Base-by-base conservation (phyloP, 1,140 invertebrate species). In the Scaptomyza pallida region DNA sequence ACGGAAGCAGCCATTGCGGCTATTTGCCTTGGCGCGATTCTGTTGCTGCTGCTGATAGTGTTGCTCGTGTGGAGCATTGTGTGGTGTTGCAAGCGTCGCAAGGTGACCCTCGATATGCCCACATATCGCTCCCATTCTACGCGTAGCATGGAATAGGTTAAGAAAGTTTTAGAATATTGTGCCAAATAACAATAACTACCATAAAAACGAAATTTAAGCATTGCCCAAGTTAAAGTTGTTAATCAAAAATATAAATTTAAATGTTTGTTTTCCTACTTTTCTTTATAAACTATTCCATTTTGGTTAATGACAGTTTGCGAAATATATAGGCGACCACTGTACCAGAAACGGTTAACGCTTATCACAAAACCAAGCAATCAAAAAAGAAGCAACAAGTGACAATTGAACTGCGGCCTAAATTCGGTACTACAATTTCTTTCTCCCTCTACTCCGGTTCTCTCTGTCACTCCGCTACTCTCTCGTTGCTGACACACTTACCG, bases 1-100 rank as follows among this genome's bases (percentile, higher is more conserved):
- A 89, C 75, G 1, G 90, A 91, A 51, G 93, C 93, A 0, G 92
- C 90, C 0, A 93, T 94, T 41, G 93, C 93, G 0, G 93, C 93
- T 0, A 93, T 94, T 45, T 92, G 91, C 0, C 74, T 94, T 0
- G 93, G 93, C 3, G 91, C 48, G 2, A 76, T 94, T 2, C 70
- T 94, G 1, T 71, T 94, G 8, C 60, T 93, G 6, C 91, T 94
- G 51, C 90, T 93, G 0, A 79, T 94, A 3, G 89, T 93, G 41
- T 74, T 92, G 0, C 67, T 93, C 0, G 89, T 92, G 1, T 88
- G 91, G 26, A 75, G 92, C 47, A 89, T 93, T 2, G 92, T 94
- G 12, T 92, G 92, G 75, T 93, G 92, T 89, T 94, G 93, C 68
- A 92, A 92, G 21, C 91, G 90, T 30, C 83, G 93, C 19, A 91